Evolutionary conservation across 2,888 invertebrate species (phyloP).

Genomic region (Scaptomyza flava): DNA sequence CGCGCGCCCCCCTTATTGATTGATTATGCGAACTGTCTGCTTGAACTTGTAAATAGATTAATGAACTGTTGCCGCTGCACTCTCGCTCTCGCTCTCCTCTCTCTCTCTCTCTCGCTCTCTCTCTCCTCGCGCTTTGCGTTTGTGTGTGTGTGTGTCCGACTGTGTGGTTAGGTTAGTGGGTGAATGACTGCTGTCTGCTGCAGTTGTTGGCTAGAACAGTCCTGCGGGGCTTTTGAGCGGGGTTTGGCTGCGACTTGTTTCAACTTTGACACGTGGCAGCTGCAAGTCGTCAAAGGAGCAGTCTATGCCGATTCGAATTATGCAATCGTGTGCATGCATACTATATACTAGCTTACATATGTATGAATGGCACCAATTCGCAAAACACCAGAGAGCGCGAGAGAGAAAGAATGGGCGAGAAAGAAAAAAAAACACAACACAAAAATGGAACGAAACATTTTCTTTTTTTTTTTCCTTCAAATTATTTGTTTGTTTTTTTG

Average conservation of each 20-base stretch:
- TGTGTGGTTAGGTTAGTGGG: slow-evolving; percentile 4
- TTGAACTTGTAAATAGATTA: slow-evolving; percentile 82
- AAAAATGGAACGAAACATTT: slow-evolving; percentile 68
- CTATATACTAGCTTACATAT: not conserved
- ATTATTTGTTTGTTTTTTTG: too few relatives aligned
- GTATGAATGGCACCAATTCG: slow-evolving; percentile 61
- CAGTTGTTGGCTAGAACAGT: slow-evolving; percentile 25
- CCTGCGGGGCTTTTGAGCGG: not conserved
- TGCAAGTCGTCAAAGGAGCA: slow-evolving; percentile 31
- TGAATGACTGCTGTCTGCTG: slow-evolving; percentile 34
- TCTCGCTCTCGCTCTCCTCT: not conserved
- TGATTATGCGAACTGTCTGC: slow-evolving; percentile 80
- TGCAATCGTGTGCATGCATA: slow-evolving; percentile 66
- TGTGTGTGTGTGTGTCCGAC: not conserved
- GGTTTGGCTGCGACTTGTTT: slow-evolving; percentile 7
- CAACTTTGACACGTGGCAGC: slow-evolving; percentile 51
- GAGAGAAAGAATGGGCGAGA: not conserved
- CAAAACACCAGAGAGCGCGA: slow-evolving; percentile 11
- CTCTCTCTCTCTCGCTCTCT: not conserved
- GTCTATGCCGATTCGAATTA: slow-evolving; percentile 52
- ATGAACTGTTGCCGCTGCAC: slow-evolving; percentile 76
- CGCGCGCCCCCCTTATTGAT: slow-evolving; percentile 68
- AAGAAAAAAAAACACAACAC: slow-evolving; percentile 15
- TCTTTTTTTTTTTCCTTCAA: slow-evolving; percentile 12
- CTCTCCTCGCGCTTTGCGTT: not conserved